These are phyloP conservation scores for Lasaia peninsularis DNA, from an alignment of 1,140 invertebrate genomes.

Conservation along the genomic window DNA sequence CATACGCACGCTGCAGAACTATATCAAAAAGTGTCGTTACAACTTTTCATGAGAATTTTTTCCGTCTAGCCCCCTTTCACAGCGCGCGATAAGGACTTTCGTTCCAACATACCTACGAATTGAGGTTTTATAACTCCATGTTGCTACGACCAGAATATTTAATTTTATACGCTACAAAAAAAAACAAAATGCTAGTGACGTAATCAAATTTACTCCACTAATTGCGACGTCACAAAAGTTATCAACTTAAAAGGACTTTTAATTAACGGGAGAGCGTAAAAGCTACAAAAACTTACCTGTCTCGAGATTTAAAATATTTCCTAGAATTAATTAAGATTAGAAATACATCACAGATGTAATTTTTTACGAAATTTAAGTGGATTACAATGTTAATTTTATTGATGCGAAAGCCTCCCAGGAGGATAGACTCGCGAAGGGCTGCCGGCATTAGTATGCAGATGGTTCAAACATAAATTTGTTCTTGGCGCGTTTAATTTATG, in stretches of 20 bases:
- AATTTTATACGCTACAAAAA: too few relatives aligned
- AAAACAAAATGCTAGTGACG: too few relatives aligned
- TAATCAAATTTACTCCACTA: too few relatives aligned
- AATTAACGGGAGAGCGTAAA: slow-evolving; percentile 1
- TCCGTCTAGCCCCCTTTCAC: too few relatives aligned
- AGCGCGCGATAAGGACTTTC: too few relatives aligned
- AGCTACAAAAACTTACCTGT: slow-evolving; percentile 14
- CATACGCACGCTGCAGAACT: too few relatives aligned
- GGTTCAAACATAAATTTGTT: slow-evolving; percentile 72
- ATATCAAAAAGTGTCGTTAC: too few relatives aligned
- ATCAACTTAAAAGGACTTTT: not conserved
- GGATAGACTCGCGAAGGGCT: slow-evolving; percentile 43
- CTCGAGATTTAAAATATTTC: slow-evolving; percentile 19
- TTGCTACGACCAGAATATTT: too few relatives aligned
- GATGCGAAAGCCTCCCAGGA: slow-evolving; percentile 58
- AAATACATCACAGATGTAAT: slow-evolving; percentile 54
- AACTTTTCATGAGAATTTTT: too few relatives aligned
- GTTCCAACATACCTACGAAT: too few relatives aligned
- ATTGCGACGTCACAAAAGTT: too few relatives aligned
- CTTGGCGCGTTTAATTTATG: slow-evolving; percentile 67
- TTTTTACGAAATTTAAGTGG: slow-evolving; percentile 68
- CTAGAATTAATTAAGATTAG: slow-evolving; percentile 27
- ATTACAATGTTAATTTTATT: slow-evolving; percentile 77
- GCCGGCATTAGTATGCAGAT: slow-evolving; percentile 69
- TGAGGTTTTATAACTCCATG: too few relatives aligned